These are phyloP conservation scores for Campylomormyrus numenius DNA, from an alignment of 2,113 vertebrate genomes.

Conservation along the genomic window DNA sequence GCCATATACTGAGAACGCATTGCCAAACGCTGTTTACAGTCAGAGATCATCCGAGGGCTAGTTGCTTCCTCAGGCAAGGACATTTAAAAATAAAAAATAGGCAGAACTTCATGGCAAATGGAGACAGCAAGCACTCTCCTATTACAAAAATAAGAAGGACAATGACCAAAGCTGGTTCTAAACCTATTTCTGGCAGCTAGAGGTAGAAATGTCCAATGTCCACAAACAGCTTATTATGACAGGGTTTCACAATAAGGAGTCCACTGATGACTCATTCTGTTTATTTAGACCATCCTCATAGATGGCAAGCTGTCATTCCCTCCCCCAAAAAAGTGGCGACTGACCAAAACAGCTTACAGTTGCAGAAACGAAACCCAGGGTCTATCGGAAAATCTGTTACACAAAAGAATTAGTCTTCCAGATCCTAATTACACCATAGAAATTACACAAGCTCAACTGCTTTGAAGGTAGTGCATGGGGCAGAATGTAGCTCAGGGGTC, in stretches of 20 bases:
- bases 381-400: background rate
- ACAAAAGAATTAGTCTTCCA: background rate
- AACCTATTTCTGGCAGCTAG: background rate
- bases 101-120: background rate
- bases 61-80: background rate
- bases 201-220: background rate
- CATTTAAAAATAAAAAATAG: background rate
- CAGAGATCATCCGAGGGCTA: background rate
- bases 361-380: background rate
- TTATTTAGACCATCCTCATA: background rate
- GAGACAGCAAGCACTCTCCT: background rate
- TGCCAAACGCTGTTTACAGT: slow-evolving; percentile 1
- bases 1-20: background rate
- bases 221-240: background rate
- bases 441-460: background rate
- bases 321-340: background rate
- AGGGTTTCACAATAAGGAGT: background rate
- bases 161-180: background rate
- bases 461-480: background rate
- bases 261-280: background rate
- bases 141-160: background rate
- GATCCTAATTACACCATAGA: background rate
- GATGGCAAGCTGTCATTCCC: background rate
- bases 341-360: background rate
- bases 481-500: background rate